Evolutionary conservation across 2,888 invertebrate species (phyloP), one percentile per base, ranked within the genome.

Genomic region (Perizoma flavofasciatum): DNA sequence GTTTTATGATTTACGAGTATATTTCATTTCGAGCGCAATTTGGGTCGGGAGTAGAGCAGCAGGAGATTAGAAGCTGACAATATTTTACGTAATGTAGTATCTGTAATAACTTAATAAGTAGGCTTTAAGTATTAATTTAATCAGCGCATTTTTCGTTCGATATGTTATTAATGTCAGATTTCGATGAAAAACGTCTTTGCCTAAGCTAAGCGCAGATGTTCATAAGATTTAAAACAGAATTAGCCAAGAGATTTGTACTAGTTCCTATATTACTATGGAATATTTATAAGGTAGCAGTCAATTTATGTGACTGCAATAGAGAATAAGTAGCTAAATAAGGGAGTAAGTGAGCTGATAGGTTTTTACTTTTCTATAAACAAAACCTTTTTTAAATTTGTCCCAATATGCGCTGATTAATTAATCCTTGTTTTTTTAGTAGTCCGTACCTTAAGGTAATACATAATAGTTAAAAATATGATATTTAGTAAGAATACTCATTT

Each of bases 21-120:
- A 52, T 34, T 4, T 9, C 6, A 43, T 53, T 61, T 56, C 60
- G 58, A 65, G 62, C 66, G 66, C 68, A 55, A 10, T 66, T 54
- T 59, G 63, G 70, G 55, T 72, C 74, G 74, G 69, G 71, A 65
- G 57, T 66, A 70, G 65, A 69, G 86, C 83, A 73, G 87, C 86
- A 89, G 91, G 91, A 91, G 91, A 90, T 84, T 90, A 91, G 90
- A 86, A 79, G 90, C 79, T 83, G 86, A 89, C 82, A 86, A 85
- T 86, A 86, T 79, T 65, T 69, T 73, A 55, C 35, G 65, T 72
- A 69, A 49, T 58, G 32, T 66, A 63, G 54, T 62, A 64, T 66
- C 64, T 60, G 59, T 52, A 56, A 39, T 66, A 68, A 59, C 59
- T 63, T 61, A 65, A 64, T 53, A 35, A 44, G 58, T 49, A 6